phyloP scores from a whole-genome alignment of 2,113 vertebrate genomes.

The Laterallus jamaicensis region DNA sequence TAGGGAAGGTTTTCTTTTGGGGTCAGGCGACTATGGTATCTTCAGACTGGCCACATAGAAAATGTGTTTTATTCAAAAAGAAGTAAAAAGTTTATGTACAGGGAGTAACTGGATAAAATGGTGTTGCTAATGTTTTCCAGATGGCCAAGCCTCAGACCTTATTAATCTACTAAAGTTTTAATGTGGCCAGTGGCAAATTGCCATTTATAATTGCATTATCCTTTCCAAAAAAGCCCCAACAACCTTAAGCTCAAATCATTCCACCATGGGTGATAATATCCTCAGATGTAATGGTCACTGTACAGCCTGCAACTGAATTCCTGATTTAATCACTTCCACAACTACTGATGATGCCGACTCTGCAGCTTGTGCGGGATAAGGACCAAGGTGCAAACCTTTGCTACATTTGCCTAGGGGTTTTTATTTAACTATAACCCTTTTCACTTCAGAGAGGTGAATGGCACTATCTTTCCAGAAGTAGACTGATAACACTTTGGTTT shows the following conservation, averaged over 20 bases:
- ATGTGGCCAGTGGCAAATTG: not conserved
- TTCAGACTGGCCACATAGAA: not conserved
- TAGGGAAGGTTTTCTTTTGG: not conserved
- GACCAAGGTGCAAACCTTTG: not conserved
- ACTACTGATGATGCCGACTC: not conserved
- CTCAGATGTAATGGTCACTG: not conserved
- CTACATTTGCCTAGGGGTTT: not conserved
- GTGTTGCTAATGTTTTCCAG: not conserved
- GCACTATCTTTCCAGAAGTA: not conserved
- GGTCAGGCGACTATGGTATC: not conserved
- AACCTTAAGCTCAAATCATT: not conserved
- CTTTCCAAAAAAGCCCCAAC: not conserved
- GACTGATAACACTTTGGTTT: not conserved
- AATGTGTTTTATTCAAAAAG: not conserved
- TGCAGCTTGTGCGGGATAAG: not conserved
- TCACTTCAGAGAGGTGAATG: not conserved
- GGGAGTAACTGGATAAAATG: not conserved
- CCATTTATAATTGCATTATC: not conserved
- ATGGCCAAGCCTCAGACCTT: not conserved
- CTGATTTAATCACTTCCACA: not conserved
- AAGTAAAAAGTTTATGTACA: not conserved
- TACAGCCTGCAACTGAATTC: not conserved
- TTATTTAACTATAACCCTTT: not conserved
- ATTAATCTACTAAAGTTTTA: not conserved
- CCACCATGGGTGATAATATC: fast-evolving